Conservation (phyloP, 2,797 vertebrate genomes). For the Melanotaenia pygmaea region DNA sequence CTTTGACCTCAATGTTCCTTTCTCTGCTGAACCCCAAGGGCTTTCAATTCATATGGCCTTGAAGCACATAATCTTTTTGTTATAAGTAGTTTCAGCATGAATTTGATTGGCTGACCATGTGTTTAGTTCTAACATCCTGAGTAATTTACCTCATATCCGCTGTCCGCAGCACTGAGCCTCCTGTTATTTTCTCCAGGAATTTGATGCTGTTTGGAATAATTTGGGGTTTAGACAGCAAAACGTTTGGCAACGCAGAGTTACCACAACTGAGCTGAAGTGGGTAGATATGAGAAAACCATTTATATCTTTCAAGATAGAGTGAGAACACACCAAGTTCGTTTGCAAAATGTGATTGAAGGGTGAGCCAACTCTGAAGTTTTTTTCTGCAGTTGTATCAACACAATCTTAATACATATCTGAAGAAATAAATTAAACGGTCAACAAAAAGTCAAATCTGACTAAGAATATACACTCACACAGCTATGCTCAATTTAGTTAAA, state of each 20-base stretch:
- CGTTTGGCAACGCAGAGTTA: constrained; percentile 25
- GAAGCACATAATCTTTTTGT: constrained; percentile 29
- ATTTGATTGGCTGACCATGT: constrained; percentile 35
- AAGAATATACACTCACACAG: not conserved
- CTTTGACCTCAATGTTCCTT: constrained; percentile 26
- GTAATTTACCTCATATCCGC: constrained; percentile 46
- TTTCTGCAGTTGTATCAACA: not conserved
- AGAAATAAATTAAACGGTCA: not conserved
- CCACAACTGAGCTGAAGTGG: constrained; percentile 46
- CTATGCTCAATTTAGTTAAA: not conserved
- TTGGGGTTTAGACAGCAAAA: constrained; percentile 28
- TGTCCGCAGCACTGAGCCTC: constrained; percentile 55
- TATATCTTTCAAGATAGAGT: constrained; percentile 10
- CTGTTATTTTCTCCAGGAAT: constrained; percentile 60
- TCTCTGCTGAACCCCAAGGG: constrained; percentile 9
- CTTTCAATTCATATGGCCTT: constrained; percentile 41
- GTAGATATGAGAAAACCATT: constrained; percentile 20
- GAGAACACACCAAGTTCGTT: constrained; percentile 1
- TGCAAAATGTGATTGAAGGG: not conserved
- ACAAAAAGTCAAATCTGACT: not conserved
- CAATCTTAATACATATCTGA: not conserved
- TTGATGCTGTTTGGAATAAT: constrained; percentile 54
- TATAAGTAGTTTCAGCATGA: constrained; percentile 44
- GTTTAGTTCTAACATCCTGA: constrained; percentile 42
- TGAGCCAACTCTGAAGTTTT: not conserved